Conservation (phyloP, 2,888 invertebrate genomes). For the Stenotaenia linearis region DNA sequence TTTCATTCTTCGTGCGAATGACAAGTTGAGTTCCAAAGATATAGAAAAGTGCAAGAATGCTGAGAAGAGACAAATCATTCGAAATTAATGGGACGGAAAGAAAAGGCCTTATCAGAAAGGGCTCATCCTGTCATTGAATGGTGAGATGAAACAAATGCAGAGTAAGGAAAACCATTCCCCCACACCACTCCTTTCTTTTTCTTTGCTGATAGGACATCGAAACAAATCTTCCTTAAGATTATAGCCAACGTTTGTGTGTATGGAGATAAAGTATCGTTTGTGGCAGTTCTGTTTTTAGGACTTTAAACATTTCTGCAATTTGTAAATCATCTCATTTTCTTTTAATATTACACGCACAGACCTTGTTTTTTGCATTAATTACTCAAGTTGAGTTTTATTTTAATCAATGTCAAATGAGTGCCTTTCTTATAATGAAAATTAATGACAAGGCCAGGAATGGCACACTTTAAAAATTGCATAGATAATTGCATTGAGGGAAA, state of each 20-base stretch:
- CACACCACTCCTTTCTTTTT: background rate
- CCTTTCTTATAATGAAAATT: conserved; percentile 5
- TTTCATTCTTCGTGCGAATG: background rate
- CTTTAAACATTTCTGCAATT: background rate
- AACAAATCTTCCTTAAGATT: background rate
- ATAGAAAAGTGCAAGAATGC: background rate
- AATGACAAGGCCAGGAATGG: background rate
- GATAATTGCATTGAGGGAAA: background rate
- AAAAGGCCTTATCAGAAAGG: conserved; percentile 9
- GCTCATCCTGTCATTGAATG: conserved; percentile 5
- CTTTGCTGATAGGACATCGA: background rate
- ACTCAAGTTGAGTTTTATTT: background rate
- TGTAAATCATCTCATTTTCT: background rate
- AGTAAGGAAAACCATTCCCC: background rate
- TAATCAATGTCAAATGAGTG: conserved; percentile 5
- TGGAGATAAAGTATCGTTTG: background rate
- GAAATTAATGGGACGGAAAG: background rate
- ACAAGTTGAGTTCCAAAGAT: background rate
- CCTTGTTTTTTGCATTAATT: background rate
- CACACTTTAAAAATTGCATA: conserved; percentile 9
- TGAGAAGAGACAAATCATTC: background rate
- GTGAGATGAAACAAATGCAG: conserved; percentile 9
- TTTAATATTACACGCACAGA: background rate
- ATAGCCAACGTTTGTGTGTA: background rate
- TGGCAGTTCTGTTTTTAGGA: background rate